Evolutionary conservation across 2,797 vertebrate species (phyloP), one percentile per base, ranked within the genome.

Genomic region (Sciaenops ocellatus): DNA sequence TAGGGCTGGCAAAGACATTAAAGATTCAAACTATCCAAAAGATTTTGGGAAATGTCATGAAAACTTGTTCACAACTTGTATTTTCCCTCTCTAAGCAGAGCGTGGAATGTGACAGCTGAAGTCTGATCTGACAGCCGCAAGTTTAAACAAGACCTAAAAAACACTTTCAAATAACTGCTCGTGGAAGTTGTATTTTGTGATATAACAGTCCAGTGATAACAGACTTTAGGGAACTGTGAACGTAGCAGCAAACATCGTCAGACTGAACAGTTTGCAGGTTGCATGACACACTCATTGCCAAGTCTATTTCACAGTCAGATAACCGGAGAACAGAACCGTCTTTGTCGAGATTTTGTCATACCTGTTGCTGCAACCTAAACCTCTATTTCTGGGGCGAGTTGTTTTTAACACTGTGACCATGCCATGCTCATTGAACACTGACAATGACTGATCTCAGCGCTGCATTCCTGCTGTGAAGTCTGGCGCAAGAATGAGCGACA

Each of bases 381-480:
- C 92, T 89, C 87, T 80, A 62, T 86, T 90, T 92, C 92, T 92
- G 83, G 88, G 91, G 42, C 73, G 52, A 87, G 90, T 92, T 92
- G 92, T 90, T 93, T 94, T 87, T 91, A 87, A 93, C 92, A 85
- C 91, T 86, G 90, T 79, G 89, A 75, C 90, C 86, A 64, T 41
- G 87, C 76, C 80, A 94, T 81, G 93, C 92, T 91, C 89, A 69
- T 80, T 93, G 93, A 93, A 76, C 92, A 94, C 86, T 76, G 91
- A 95, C 94, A 95, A 95, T 93, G 91, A 94, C 81, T n/a, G 84
- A 93, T 93, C 93, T 93, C 76, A 88, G 85, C 50, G 73, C 88
- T 20, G 80, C 93, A 95, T 95, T 95, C 94, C 94, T 93, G 83
- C 90, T 74, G 92, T 85, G 92, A 94, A 95, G 89, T 92, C 89